Evolutionary conservation across 1,140 invertebrate species (phyloP), one percentile per base, ranked within the genome.

Genomic region (Diachasmimorpha longicaudata): DNA sequence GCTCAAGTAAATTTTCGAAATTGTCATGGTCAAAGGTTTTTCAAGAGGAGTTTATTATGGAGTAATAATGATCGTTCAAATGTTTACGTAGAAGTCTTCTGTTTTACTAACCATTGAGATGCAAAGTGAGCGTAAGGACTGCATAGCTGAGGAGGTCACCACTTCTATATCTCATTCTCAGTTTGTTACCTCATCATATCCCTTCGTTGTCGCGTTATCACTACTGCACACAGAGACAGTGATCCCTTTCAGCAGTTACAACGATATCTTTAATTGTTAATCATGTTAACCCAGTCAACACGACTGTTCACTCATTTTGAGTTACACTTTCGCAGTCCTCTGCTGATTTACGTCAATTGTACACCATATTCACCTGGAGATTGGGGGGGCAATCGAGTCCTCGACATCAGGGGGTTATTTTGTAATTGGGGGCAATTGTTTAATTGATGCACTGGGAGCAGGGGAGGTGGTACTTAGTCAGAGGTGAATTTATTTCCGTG

Each of bases 161-260:
- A 80, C 84, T 83, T 81, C 84, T 87, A 85, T 86, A 84, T 84
- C 83, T 87, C 87, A 88, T 88, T 88, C 88, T 88, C 86, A 79
- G 81, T 85, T 85, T 81, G 88, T 88, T 89, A 89, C 87, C 87
- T 89, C 87, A 83, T 88, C 82, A 85, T 87, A 85, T 55, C 78
- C 69, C 74, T 72, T 79, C 67, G 52, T 42, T 39, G 67, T 70
- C n/a, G n/a, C 74, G 37, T 66, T 78, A 72, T 80, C 73, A 44
- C 31, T 63, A 8, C 13, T 74, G 9, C 55, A 77, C 11, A 55
- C 42, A 21, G 68, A 10, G 14, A 63, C 37, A 14, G 73, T 69
- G 39, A 42, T 31, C 19, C n/a, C n/a, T n/a, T n/a, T n/a, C n/a
- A n/a, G n/a, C n/a, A n/a, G 37, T 39, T 39, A 5, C 4, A 39